Evolutionary conservation across 2,888 invertebrate species (phyloP).

Genomic region (Eulithis prunata): DNA sequence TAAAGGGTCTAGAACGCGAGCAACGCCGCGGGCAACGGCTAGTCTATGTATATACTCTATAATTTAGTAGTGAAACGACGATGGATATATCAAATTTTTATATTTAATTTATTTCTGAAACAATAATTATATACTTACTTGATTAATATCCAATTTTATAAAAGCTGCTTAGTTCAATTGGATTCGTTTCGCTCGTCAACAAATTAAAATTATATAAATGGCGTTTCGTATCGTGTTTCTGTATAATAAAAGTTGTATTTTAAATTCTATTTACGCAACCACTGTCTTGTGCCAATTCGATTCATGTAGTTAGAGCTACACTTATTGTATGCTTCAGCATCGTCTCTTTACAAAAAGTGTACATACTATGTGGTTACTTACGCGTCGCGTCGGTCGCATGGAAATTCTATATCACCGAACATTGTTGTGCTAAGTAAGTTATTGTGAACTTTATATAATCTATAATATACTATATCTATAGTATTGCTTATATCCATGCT

Average conservation of each 20-base stretch:
- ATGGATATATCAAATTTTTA: background rate
- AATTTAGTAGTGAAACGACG: too few species aligned
- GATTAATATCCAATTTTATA: slow-evolving; percentile 5
- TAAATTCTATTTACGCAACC: background rate
- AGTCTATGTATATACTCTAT: too few species aligned
- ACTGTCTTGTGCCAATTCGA: background rate
- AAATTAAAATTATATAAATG: background rate
- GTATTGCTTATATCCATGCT: too few species aligned
- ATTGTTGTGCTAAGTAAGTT: too few species aligned
- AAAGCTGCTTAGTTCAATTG: slow-evolving; percentile 5
- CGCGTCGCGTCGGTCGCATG: too few species aligned
- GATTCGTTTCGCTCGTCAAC: background rate
- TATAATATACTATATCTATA: too few species aligned
- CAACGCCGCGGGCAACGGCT: too few species aligned
- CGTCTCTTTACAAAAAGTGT: background rate
- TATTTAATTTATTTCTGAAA: background rate
- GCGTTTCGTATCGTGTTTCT: background rate
- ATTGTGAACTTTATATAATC: too few species aligned
- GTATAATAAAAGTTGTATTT: background rate
- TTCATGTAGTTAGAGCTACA: background rate
- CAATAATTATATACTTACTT: background rate
- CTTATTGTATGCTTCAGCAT: background rate
- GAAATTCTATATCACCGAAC: too few species aligned
- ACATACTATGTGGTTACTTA: too few species aligned
- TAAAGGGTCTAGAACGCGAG: too few species aligned